Conservation (phyloP, 2,797 vertebrate species). For the Pempheris klunzingeri region DNA sequence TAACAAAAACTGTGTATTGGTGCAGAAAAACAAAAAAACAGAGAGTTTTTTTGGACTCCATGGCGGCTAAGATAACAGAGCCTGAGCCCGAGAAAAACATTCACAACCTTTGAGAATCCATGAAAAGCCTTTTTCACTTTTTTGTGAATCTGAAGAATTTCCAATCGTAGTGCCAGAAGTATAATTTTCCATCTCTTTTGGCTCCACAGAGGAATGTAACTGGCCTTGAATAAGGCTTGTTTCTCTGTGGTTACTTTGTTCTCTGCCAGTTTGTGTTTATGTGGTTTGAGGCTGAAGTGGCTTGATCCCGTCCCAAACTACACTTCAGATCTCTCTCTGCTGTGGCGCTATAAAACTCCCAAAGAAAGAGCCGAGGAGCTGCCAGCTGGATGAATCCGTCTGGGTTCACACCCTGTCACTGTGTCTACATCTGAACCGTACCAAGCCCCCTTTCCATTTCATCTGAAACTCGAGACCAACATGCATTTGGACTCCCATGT, state of each 20-base stretch:
- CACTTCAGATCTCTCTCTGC: constrained; percentile 27
- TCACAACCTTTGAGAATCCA: constrained; percentile 23
- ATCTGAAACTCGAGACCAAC: constrained; percentile 21
- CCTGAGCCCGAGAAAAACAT: constrained; percentile 42
- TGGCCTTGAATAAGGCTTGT: constrained; percentile 27
- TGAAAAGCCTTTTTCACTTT: constrained; percentile 20
- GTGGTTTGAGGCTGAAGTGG: constrained; percentile 53
- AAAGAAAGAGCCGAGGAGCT: constrained; percentile 51
- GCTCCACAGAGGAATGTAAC: constrained; percentile 60
- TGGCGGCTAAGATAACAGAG: constrained; percentile 12
- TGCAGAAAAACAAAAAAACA: constrained; percentile 12
- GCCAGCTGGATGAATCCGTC: constrained; percentile 68
- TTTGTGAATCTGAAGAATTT: constrained; percentile 47
- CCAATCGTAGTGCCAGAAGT: constrained; percentile 39
- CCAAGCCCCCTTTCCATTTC: neutral
- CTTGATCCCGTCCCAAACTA: constrained; percentile 48
- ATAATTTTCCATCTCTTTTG: constrained; percentile 58
- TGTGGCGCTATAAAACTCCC: constrained; percentile 20
- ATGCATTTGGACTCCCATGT: constrained; percentile 52
- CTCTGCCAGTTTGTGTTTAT: constrained; percentile 62
- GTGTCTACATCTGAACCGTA: constrained; percentile 74
- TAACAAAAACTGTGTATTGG: neutral
- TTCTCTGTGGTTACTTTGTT: constrained; percentile 64
- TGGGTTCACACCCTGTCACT: constrained; percentile 73
- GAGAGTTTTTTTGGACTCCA: neutral